A percentile compares a stretch with the other conserved stretches of the same genome.
phyloP scores from a whole-genome alignment of 2,888 invertebrate species.

The Agrotis clavis region DNA sequence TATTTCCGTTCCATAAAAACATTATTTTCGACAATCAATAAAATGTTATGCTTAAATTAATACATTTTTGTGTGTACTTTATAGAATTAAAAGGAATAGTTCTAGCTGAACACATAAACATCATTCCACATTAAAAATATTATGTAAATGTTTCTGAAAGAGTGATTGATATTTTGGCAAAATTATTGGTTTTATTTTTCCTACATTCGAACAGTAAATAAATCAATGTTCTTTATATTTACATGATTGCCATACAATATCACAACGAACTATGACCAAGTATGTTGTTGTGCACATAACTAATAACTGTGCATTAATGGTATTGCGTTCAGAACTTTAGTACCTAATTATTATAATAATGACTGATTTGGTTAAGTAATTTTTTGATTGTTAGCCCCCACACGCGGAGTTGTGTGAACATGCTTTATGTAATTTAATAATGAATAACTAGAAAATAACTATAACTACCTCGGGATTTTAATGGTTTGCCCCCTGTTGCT shows the following conservation, averaged over 20 bases:
- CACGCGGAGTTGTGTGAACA: slow-evolving; percentile 49
- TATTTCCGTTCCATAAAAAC: slow-evolving; percentile 34
- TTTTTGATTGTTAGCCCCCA: slow-evolving; percentile 67
- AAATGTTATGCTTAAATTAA: slow-evolving; percentile 57
- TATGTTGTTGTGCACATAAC: slow-evolving; percentile 39
- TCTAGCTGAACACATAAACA: slow-evolving; percentile 58
- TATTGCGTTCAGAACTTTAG: slow-evolving; percentile 62
- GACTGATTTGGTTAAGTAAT: slow-evolving; percentile 86
- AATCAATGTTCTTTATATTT: slow-evolving; percentile 31
- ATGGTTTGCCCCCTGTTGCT: slow-evolving; percentile 32
- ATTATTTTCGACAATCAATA: slow-evolving; percentile 53
- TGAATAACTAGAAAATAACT: slow-evolving; percentile 62
- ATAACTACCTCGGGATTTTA: slow-evolving; percentile 54
- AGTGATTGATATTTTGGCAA: slow-evolving; percentile 51
- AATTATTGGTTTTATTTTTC: slow-evolving; percentile 59
- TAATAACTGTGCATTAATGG: slow-evolving; percentile 39
- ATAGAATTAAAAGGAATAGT: slow-evolving; percentile 59
- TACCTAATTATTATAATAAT: slow-evolving; percentile 74
- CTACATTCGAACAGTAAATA: slow-evolving; percentile 24
- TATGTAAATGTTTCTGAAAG: slow-evolving; percentile 56
- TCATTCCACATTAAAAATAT: slow-evolving; percentile 68
- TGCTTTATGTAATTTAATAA: slow-evolving; percentile 59
- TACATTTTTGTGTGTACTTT: slow-evolving; percentile 59
- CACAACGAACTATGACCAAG: slow-evolving; percentile 47
- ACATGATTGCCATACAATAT: slow-evolving; percentile 39